phyloP scores from a whole-genome alignment of 2,888 invertebrate genomes.

The Meteorus colon region DNA sequence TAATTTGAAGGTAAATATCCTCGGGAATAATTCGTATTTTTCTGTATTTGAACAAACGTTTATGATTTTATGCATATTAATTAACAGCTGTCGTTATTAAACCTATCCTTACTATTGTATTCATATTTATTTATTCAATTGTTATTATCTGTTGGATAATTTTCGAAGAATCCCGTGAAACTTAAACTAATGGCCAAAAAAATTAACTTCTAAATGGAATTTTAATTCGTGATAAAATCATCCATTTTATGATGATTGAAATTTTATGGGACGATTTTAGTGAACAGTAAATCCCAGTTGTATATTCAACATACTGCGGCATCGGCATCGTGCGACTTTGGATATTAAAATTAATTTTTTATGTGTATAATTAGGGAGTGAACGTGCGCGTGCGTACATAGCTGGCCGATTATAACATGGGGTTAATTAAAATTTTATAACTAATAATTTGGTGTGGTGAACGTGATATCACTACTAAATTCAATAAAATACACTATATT shows the following conservation, averaged over 20 bases:
- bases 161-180: not conserved
- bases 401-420: conserved; percentile 55
- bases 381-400: not conserved
- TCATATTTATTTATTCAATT: not conserved
- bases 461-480: conserved; percentile 28
- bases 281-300: conserved; percentile 48
- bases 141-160: not conserved
- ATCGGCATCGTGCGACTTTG: conserved; percentile 22
- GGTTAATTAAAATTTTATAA: conserved; percentile 65
- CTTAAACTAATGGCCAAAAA: conserved; percentile 13
- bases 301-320: conserved; percentile 11
- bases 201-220: conserved; percentile 38
- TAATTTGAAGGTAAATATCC: not conserved
- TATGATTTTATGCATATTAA: not conserved
- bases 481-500: not conserved
- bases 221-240: conserved; percentile 46
- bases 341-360: conserved; percentile 45
- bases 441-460: conserved; percentile 58
- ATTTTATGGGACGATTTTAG: conserved; percentile 60
- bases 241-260: conserved; percentile 64
- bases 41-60: not conserved
- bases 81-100: not conserved
- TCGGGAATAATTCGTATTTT: not conserved
- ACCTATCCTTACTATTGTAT: not conserved
- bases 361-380: conserved; percentile 52